Base-by-base conservation (phyloP, 1,140 invertebrate species). In the Orius insidiosus region DNA sequence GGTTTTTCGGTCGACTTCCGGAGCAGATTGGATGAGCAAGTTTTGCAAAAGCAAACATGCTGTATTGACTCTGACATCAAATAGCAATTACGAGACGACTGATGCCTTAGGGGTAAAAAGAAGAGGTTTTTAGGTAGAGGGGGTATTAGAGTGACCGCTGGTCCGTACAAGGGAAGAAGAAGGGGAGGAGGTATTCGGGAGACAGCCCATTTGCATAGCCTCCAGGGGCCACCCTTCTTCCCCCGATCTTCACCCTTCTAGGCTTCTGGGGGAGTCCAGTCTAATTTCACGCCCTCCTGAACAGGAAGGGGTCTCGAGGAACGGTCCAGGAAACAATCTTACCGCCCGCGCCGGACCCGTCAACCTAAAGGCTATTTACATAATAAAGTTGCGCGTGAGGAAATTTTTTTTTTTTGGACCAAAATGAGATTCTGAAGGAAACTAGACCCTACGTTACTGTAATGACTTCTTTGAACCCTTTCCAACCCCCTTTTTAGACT, bases 141-240 rank as follows among this genome's bases (percentile, higher is more conserved):
- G 38, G 31, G 41, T 30, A 43, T 43, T 43, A 43, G 41, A 30
- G 41, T 43, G 41, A 43, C 41, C 41, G 41, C 7, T 43, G 41
- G 41, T 31, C 41, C 41, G 41, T 43, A 31, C 41, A 43, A 31
- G 5, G 41, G 41, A 30, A n/a, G n/a, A n/a, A n/a, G n/a, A n/a
- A n/a, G n/a, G n/a, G n/a, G 18, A 6, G 16, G n/a, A 5, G 14
- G 35, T n/a, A 36, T 15, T 24, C 24, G 24, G 14, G 16, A 30
- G 41, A 43, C 41, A 43, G 41, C 18, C 41, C 41, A 43, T 43
- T 43, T 43, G 41, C 41, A 43, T 43, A 32, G 41, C 11, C 38
- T 18, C 16, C 14, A 13, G 38, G 15, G 16, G 38, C 16, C 16
- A 10, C 38, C 18, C 35, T 15, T n/a, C n/a, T n/a, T n/a, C n/a